Evolutionary conservation across 2,113 vertebrate species (phyloP), one percentile per base, ranked within the genome.

Genomic region (Rhinichthys klamathensis): DNA sequence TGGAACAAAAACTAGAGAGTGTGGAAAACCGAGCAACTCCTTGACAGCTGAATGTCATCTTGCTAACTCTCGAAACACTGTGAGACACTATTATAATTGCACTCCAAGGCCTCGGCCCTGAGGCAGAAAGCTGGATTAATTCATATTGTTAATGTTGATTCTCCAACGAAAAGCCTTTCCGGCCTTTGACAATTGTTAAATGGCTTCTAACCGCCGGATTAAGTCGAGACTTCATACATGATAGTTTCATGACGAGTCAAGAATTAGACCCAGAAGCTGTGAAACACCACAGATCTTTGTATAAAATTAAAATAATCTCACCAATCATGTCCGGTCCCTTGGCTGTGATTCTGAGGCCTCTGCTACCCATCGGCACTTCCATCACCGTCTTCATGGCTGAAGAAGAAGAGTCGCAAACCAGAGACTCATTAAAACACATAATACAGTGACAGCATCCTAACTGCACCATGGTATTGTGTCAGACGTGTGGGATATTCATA

Each of bases 351-450:
- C 96, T 93, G 92, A 97, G 94, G 18, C 95, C 95, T 73, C 96
- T 95, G 75, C 97, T 98, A 82, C 97, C 97, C 91, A 96, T 85
- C 0, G 97, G 97, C 32, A 98, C 95, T 87, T 97, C 97, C 81
- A 98, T 95, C 90, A 96, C 92, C 0, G 92, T 96, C 92, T 98
- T 97, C 90, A 97, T 91, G 85, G 95, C 97, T 99, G 90, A 80
- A 91, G 91, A 32, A 72, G 30, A 77, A 46, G 73, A 38, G 38
- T 21, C 21, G 25, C 65, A 72, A 27, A 76, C 15, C 46, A 54
- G 15, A 51, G 9, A 32, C 25, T 18, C 7, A 32, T 76, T 30
- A 54, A 54, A 74, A n/a, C 70, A 73, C 38, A 72, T 41, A n/a
- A 73, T 70, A 4, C 8, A 35, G 30, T 69, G 6, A 56, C 18